phyloP scores from a whole-genome alignment of 2,888 invertebrate genomes.

The Acleris emargana region DNA sequence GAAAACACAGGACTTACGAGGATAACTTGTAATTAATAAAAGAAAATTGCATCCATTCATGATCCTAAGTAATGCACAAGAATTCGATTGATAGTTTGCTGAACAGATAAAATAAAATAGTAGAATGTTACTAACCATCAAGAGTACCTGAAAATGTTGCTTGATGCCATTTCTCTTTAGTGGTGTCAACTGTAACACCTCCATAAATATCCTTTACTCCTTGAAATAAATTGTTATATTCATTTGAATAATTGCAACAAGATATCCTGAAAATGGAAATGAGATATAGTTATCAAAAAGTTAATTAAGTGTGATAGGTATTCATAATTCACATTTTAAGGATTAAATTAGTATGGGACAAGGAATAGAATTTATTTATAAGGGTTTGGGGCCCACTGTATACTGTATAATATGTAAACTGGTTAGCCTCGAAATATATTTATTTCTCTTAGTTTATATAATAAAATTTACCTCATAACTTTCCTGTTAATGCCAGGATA shows the following conservation, averaged over 20 bases:
- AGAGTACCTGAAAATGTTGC: constrained; percentile 53
- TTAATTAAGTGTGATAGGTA: too few relatives aligned
- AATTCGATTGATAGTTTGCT: background rate
- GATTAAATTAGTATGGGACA: too few relatives aligned
- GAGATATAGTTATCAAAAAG: background rate
- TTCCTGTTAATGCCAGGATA: constrained; percentile 6
- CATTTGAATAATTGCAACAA: constrained; percentile 44
- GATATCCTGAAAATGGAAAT: constrained; percentile 42
- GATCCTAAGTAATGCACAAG: too few relatives aligned
- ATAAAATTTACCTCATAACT: constrained; percentile 5
- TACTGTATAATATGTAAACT: too few relatives aligned
- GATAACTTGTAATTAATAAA: too few relatives aligned
- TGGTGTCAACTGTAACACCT: constrained; percentile 64
- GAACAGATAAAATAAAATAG: background rate
- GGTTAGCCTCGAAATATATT: too few relatives aligned
- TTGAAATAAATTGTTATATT: constrained; percentile 46
- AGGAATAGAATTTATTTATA: too few relatives aligned
- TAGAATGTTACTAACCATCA: constrained; percentile 51
- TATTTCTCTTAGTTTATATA: too few relatives aligned
- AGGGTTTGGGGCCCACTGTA: too few relatives aligned
- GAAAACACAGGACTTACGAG: too few relatives aligned
- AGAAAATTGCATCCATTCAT: too few relatives aligned
- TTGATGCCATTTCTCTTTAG: constrained; percentile 50
- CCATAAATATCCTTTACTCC: constrained; percentile 63
- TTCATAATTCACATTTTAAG: too few relatives aligned